These are phyloP conservation scores for Collichthys lucidus DNA, from an alignment of 2,113 vertebrate genomes.

Conservation along the genomic window DNA sequence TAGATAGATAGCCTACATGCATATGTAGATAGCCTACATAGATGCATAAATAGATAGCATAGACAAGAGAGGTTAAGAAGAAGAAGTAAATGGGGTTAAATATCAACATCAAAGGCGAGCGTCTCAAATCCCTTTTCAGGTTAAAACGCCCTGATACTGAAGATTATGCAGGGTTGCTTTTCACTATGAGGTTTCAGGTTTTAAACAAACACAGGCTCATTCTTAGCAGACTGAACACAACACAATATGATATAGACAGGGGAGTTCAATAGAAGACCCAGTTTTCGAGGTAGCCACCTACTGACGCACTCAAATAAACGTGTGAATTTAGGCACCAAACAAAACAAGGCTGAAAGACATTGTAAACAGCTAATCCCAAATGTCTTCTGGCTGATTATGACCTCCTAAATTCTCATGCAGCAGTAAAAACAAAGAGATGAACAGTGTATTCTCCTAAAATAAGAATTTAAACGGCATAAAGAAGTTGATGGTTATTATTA, in stretches of 20 bases:
- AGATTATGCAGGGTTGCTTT: constrained; percentile 65
- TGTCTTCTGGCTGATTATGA: constrained; percentile 7
- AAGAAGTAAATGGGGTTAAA: constrained; percentile 37
- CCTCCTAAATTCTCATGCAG: neutral
- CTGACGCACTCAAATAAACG: constrained; percentile 42
- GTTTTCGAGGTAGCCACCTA: constrained; percentile 64
- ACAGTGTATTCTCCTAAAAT: neutral
- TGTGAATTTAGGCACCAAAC: constrained; percentile 46
- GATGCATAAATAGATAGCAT: neutral
- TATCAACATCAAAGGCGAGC: constrained; percentile 58
- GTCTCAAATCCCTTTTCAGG: constrained; percentile 64
- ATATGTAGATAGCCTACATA: no score
- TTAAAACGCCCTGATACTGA: constrained; percentile 73
- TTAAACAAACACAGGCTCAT: constrained; percentile 59
- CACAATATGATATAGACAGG: constrained; percentile 65
- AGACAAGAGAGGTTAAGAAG: neutral
- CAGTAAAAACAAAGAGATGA: neutral
- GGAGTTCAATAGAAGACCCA: constrained; percentile 69
- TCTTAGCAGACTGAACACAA: constrained; percentile 53
- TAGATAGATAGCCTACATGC: neutral
- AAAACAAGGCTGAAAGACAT: constrained; percentile 4
- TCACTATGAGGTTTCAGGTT: constrained; percentile 72
- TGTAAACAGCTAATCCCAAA: constrained; percentile 60
- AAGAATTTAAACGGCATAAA: no score
- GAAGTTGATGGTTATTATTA: no score